A percentile compares a stretch with the other conserved stretches of the same genome.
These are phyloP conservation scores for Phacellophora camtschatica DNA, from an alignment of 30 jellyfish, hydroid and myxozoan species.

Conservation along the genomic window DNA sequence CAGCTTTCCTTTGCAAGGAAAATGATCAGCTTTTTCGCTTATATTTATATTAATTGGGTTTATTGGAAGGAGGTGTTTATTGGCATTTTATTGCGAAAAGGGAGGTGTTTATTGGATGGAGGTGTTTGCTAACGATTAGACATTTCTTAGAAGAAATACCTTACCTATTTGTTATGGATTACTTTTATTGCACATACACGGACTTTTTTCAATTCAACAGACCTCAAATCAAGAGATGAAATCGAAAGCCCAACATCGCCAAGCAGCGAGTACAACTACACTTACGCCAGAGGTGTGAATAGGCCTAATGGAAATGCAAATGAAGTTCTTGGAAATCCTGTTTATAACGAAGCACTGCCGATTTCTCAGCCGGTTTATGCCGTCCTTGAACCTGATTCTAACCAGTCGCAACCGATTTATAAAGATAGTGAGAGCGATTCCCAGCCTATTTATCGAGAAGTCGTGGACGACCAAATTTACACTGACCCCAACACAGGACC, in stretches of 20 bases:
- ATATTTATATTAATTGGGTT: no score
- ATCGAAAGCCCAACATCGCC: conserved; percentile 31
- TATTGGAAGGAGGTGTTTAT: no score
- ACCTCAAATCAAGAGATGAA: not conserved
- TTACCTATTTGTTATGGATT: no score
- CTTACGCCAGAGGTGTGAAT: not conserved
- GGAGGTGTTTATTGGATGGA: no score
- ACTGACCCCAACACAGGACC: not conserved
- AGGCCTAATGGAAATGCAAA: not conserved
- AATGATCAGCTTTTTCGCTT: not conserved
- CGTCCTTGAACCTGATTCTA: not conserved
- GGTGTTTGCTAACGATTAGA: no score
- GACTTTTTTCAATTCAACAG: not conserved
- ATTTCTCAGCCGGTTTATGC: conserved; percentile 3
- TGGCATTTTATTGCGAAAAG: no score
- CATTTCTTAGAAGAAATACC: no score
- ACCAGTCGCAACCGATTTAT: conserved; percentile 1
- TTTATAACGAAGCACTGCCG: not conserved
- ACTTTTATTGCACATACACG: no score
- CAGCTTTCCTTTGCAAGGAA: not conserved
- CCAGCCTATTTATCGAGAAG: conserved; percentile 13
- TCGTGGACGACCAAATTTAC: conserved; percentile 19
- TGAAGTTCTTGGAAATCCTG: conserved; percentile 1
- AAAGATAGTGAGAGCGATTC: not conserved
- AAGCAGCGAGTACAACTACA: conserved; percentile 13